Evolutionary conservation across 2,797 vertebrate species (phyloP).

Genomic region (Sparidentex hasta): DNA sequence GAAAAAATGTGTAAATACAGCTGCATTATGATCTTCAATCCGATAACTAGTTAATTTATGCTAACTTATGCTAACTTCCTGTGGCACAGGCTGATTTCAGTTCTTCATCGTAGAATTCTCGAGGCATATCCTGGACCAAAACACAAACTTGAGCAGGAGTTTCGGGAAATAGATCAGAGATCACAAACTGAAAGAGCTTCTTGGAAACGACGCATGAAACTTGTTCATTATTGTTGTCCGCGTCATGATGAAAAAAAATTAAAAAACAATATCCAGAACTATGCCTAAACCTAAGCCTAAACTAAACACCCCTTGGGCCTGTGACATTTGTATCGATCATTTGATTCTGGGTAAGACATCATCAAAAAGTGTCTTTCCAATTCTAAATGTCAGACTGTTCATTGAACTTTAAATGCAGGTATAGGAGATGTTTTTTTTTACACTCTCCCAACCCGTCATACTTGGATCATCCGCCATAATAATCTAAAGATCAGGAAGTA

Average conservation of each 20-base stretch:
- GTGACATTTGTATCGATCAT: not conserved
- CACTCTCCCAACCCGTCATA: not conserved
- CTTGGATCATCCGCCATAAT: too few species aligned
- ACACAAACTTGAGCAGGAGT: too few species aligned
- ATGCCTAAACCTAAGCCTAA: not conserved
- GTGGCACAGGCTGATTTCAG: too few species aligned
- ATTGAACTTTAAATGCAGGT: not conserved
- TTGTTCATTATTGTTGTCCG: not conserved
- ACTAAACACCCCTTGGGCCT: slow-evolving; percentile 1
- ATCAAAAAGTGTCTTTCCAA: not conserved
- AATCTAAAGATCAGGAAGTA: not conserved
- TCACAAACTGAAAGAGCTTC: too few species aligned
- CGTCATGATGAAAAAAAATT: not conserved
- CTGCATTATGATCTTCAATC: too few species aligned
- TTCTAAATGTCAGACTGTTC: not conserved
- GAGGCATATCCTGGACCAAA: too few species aligned
- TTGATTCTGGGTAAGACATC: not conserved
- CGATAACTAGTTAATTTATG: too few species aligned
- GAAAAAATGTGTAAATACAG: too few species aligned
- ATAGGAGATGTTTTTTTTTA: not conserved
- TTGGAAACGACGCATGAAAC: too few species aligned
- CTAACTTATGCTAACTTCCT: too few species aligned
- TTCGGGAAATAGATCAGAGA: too few species aligned
- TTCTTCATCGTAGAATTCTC: too few species aligned
- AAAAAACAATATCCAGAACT: not conserved